Conservation (phyloP, 2,888 invertebrate genomes). For the Thecocarcelia acutangulata region DNA sequence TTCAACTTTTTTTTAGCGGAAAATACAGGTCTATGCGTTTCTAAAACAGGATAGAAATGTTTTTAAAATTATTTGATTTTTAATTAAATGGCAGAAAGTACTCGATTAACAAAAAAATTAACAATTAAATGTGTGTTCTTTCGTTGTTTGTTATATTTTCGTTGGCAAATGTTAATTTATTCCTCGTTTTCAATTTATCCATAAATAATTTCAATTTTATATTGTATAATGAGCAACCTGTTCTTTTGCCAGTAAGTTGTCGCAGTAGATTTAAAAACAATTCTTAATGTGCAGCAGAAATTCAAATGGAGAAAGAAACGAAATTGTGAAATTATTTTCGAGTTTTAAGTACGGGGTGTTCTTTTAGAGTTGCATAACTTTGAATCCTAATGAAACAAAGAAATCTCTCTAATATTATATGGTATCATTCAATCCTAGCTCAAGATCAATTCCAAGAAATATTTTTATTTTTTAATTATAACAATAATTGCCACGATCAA, state of each 20-base stretch:
- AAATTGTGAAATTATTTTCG: too few species aligned
- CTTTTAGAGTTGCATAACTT: too few species aligned
- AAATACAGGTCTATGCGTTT: not conserved
- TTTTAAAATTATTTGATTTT: slow-evolving; percentile 4
- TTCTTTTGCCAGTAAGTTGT: not conserved
- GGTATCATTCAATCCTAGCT: too few species aligned
- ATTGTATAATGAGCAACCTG: slow-evolving; percentile 32
- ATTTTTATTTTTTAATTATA: too few species aligned
- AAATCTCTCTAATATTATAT: too few species aligned
- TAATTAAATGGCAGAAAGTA: slow-evolving; percentile 24
- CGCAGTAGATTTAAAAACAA: too few species aligned
- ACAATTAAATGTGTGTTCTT: slow-evolving; percentile 9
- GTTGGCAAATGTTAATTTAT: slow-evolving; percentile 45
- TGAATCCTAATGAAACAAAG: too few species aligned
- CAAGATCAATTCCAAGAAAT: too few species aligned
- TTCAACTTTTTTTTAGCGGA: slow-evolving; percentile 6
- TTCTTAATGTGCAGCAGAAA: too few species aligned
- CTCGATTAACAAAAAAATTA: not conserved
- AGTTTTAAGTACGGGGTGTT: too few species aligned
- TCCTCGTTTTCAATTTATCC: slow-evolving; percentile 19
- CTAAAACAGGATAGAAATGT: not conserved
- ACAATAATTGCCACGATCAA: too few species aligned
- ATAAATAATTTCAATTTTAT: slow-evolving; percentile 27
- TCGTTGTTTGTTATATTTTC: not conserved
- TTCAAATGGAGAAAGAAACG: too few species aligned